Base-by-base conservation (phyloP, 2,113 vertebrate genomes). In the Tragelaphus buxtoni region DNA sequence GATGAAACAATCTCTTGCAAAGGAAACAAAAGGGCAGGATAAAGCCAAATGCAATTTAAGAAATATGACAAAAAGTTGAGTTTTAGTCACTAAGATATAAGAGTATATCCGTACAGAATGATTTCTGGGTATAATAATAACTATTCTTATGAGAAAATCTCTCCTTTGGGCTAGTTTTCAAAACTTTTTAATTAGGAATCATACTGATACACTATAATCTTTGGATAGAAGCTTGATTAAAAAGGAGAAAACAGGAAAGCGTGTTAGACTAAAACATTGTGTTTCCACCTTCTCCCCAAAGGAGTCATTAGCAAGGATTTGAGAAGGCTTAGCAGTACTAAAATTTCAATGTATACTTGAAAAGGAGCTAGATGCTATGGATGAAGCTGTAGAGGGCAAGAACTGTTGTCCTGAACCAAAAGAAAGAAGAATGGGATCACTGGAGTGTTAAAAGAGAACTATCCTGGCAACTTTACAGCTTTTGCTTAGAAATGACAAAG, bases 181-280 rank as follows among this genome's bases (percentile, higher is more conserved):
- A 96, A 95, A 95, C 12, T 56, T 97, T 93, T 96, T 16, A 97
- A 95, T 96, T 93, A 97, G 74, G 60, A 94, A 91, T 93, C 88
- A 93, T 58, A 97, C 55, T 82, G 51, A 94, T 55, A 76, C 2
- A 80, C 24, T 49, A 39, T 91, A 80, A 95, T 97, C 51, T 88
- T 96, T 69, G 10, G 58, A 63, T 82, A 79, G 30, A 92, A 87
- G 39, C 51, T 76, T 65, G 77, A 65, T 85, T 92, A 97, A 94
- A 39, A 93, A 83, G 90, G 61, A 89, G 47, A 97, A 94, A 82
- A 90, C 56, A 89, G 53, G 28, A 92, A 97, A 90, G 20, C 60
- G 4, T 95, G 55, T 95, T 84, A 84, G 80, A 84, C 35, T 91
- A 65, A 93, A 92, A 92, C 58, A 16, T 51, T 4, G 1, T 65